Evolutionary conservation across 2,888 invertebrate genomes (phyloP), one percentile per base, ranked within the genome.

Genomic region (Ormyrus nitidulus): DNA sequence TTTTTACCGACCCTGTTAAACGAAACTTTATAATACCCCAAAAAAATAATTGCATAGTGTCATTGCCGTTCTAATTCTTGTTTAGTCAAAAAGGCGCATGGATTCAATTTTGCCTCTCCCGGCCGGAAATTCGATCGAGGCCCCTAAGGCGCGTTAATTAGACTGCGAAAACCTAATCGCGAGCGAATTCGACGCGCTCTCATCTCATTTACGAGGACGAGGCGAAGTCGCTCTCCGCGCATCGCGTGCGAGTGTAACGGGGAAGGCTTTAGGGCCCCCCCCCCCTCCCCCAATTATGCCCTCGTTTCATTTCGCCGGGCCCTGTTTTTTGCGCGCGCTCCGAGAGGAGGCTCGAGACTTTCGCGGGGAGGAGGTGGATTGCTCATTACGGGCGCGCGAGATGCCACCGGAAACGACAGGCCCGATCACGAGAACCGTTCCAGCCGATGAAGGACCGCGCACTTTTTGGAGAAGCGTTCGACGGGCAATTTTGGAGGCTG

Each of bases 231-330:
- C 72, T 34, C 44, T 6, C 19, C 46, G 13, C 49, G n/a, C 48
- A 72, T 72, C 77, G 77, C 77, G 77, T 78, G 77, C 61, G 65
- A 58, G 9, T 6, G 51, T 76, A 76, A 76, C 76, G 76, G 75
- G 65, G 74, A 56, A 65, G 34, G 49, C 54, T 73, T 73, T 73
- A 61, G 58, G 51, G 62, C 1, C 1, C 19, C 19, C 19, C 54
- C 66, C 77, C 1, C 1, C 19, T 2, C 19, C 54, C 66, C 77
- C 69, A 79, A 74, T 79, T 79, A 74, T 51, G 49, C 64, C 69
- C 74, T 49, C 68, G 13, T 62, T 73, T 64, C 64, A 74, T 68
- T 74, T 74, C 48, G 46, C 9, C 8, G 10, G 13, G 48, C 6
- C 49, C 13, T 62, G 8, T 62, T 62, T 11, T 59, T 72, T 61